A percentile compares a stretch with the other conserved stretches of the same genome.
Conservation (phyloP, 37 sponge, comb jelly and placozoan species). For the Amphimedon queenslandica region DNA sequence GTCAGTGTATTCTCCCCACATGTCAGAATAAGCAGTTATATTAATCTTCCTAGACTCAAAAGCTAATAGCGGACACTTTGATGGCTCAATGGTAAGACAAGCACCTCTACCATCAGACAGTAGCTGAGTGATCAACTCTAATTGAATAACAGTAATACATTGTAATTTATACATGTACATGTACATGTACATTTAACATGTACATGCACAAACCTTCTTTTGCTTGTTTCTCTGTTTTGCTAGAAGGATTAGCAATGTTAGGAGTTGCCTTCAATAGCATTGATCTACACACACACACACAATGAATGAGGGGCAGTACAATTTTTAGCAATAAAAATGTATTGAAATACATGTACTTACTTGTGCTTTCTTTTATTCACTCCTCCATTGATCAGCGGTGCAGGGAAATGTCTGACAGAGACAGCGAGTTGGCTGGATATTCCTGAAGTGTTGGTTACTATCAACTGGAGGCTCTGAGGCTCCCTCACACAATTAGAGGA, state of each 20-base stretch:
- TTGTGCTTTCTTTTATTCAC: no score
- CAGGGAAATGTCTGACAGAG: slow-evolving; percentile 34
- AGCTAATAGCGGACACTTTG: slow-evolving; percentile 26
- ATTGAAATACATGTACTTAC: neutral
- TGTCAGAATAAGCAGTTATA: slow-evolving; percentile 67
- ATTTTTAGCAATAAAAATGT: neutral
- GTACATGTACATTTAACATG: neutral
- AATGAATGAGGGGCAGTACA: neutral
- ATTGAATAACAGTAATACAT: neutral
- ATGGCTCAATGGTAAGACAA: slow-evolving; percentile 56
- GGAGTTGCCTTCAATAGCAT: slow-evolving; percentile 31
- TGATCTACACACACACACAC: slow-evolving; percentile 4
- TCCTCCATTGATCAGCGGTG: slow-evolving; percentile 27
- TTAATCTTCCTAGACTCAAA: slow-evolving; percentile 43
- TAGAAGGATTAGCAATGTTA: slow-evolving; percentile 40
- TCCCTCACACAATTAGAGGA: slow-evolving; percentile 13
- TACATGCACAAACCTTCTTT: slow-evolving; percentile 23
- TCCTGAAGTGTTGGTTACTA: slow-evolving; percentile 50
- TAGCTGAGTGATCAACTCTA: slow-evolving; percentile 11
- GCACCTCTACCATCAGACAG: slow-evolving; percentile 65
- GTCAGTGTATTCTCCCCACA: slow-evolving; percentile 87
- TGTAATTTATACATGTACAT: neutral
- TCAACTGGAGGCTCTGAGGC: slow-evolving; percentile 12
- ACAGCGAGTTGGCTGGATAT: slow-evolving; percentile 38
- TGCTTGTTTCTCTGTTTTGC: slow-evolving; percentile 29